These are phyloP conservation scores for Sylvia atricapilla DNA, from an alignment of 2,113 vertebrate species.

Conservation along the genomic window DNA sequence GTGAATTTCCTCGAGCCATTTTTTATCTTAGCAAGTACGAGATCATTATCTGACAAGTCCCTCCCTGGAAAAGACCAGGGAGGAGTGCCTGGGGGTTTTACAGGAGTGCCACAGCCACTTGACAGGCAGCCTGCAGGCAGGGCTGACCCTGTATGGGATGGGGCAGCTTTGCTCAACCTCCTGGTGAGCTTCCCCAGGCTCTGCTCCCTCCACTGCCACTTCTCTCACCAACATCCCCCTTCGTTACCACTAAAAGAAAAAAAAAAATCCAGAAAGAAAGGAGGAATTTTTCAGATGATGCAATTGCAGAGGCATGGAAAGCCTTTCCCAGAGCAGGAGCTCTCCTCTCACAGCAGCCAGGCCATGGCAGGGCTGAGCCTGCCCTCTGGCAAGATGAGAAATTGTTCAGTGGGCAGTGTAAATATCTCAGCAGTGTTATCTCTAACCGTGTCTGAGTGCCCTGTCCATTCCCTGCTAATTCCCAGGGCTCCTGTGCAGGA, in stretches of 20 bases:
- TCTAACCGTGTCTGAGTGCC: neutral
- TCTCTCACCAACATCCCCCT: neutral
- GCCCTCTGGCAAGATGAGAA: neutral
- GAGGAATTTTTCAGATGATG: neutral
- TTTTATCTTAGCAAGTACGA: neutral
- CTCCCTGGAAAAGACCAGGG: neutral
- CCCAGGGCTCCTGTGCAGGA: neutral
- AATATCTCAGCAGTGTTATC: neutral
- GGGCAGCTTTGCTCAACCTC: neutral
- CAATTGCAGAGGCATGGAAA: neutral
- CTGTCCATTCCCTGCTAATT: neutral
- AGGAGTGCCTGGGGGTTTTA: neutral
- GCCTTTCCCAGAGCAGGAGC: neutral
- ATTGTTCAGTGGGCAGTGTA: neutral
- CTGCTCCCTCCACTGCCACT: neutral
- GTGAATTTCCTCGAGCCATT: neutral
- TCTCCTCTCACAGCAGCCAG: neutral
- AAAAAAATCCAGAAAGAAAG: neutral
- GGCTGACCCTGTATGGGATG: accelerated
- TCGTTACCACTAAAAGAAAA: neutral
- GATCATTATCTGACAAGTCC: neutral
- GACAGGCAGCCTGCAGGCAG: neutral
- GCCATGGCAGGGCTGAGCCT: neutral
- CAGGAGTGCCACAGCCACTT: neutral
- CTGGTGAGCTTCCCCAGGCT: accelerated